Percentiles rank a stretch among this genome's conserved stretches.
Evolutionary conservation across 2,888 invertebrate genomes (phyloP).

Genomic region (Lasioglossum leucozonium): DNA sequence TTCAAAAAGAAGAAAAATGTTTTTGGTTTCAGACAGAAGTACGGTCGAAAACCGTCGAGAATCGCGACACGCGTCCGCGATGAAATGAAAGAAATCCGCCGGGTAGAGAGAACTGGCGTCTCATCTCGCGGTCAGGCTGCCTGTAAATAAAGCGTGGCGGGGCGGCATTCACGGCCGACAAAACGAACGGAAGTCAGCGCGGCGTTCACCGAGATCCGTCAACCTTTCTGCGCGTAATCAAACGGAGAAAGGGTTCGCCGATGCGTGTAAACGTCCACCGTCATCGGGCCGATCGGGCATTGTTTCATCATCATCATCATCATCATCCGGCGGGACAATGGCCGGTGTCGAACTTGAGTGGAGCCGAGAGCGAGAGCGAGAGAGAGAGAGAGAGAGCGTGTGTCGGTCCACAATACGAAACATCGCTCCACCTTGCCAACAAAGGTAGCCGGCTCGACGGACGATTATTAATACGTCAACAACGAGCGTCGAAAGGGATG

Average conservation of each 20-base stretch:
- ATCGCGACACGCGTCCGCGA: background rate
- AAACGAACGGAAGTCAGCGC: background rate
- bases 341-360: slow-evolving; percentile 35
- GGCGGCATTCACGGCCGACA: background rate
- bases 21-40: too few species aligned
- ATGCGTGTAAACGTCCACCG: slow-evolving; percentile 73
- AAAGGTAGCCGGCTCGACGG: slow-evolving; percentile 40
- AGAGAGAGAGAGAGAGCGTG: slow-evolving; percentile 49
- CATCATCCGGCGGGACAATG: slow-evolving; percentile 40
- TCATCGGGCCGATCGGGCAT: slow-evolving; percentile 57
- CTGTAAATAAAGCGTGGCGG: slow-evolving; percentile 1
- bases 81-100: background rate
- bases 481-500: slow-evolving; percentile 4
- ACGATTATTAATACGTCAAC: slow-evolving; percentile 53
- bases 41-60: too few species aligned
- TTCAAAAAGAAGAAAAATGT: too few species aligned
- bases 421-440: slow-evolving; percentile 57
- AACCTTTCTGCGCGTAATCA: slow-evolving; percentile 7
- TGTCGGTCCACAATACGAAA: slow-evolving; percentile 44
- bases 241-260: slow-evolving; percentile 64
- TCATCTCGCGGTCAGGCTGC: background rate
- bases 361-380: slow-evolving; percentile 11
- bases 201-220: slow-evolving; percentile 7
- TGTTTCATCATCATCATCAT: slow-evolving; percentile 64
- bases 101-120: background rate